These are phyloP conservation scores for Flexamia atlantica DNA, from an alignment of 2,888 invertebrate species.

Conservation along the genomic window DNA sequence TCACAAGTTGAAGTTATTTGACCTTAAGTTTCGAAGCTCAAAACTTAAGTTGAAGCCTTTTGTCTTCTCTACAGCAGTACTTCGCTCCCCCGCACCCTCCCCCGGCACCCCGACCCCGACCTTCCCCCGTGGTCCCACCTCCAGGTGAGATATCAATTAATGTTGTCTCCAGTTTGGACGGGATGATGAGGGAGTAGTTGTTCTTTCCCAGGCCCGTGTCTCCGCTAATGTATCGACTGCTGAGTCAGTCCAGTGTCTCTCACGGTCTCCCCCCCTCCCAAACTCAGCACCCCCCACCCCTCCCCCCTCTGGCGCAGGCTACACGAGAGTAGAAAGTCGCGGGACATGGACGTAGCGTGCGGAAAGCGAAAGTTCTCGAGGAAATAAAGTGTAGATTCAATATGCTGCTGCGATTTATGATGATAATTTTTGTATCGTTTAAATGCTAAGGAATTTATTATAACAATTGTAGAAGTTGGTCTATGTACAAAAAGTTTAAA, in stretches of 20 bases:
- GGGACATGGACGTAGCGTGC: background rate
- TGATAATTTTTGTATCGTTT: too few relatives aligned
- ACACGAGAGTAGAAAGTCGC: background rate
- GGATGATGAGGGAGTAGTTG: constrained; percentile 30
- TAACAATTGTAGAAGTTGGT: too few relatives aligned
- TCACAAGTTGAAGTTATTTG: too few relatives aligned
- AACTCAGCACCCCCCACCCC: background rate
- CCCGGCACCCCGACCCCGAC: background rate
- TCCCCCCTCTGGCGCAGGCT: background rate
- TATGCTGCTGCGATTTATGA: too few relatives aligned
- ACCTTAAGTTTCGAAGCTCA: too few relatives aligned
- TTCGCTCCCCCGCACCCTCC: background rate
- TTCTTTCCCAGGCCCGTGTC: constrained; percentile 27
- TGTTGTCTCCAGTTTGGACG: constrained; percentile 36
- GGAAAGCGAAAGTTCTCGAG: too few relatives aligned
- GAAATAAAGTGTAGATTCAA: too few relatives aligned
- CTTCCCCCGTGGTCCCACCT: constrained; percentile 1
- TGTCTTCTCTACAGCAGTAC: background rate
- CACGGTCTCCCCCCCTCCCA: background rate
- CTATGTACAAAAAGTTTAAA: too few relatives aligned
- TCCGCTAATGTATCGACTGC: constrained; percentile 27
- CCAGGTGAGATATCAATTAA: constrained; percentile 27
- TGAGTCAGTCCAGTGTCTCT: constrained; percentile 17
- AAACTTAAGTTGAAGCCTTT: too few relatives aligned
- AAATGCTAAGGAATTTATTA: too few relatives aligned